Evolutionary conservation across 2,888 invertebrate species (phyloP).

Genomic region (Ophioninae sp.): DNA sequence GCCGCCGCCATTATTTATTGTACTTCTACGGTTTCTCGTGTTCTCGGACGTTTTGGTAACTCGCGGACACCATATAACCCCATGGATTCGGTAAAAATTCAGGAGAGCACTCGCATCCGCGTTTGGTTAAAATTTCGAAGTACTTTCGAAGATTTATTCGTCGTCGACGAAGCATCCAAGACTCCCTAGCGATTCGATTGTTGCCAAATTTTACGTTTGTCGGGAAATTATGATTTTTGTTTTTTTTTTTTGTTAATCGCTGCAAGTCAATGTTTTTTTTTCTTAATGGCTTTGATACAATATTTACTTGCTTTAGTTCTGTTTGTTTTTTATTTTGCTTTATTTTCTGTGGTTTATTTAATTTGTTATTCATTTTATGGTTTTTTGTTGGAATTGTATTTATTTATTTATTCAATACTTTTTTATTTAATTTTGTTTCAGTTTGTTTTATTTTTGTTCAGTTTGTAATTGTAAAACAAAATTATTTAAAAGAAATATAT

Average conservation of each 20-base stretch:
- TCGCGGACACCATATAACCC: slow-evolving; percentile 61
- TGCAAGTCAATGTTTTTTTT: too few species aligned
- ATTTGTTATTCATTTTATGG: too few species aligned
- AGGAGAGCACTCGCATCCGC: background rate
- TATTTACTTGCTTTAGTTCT: background rate
- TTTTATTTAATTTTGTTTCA: background rate
- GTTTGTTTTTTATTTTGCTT: too few species aligned
- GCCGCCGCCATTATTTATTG: slow-evolving; percentile 65
- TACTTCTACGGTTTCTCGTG: slow-evolving; percentile 51
- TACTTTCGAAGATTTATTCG: background rate
- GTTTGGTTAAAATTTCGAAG: background rate
- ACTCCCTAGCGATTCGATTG: background rate
- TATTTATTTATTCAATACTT: background rate
- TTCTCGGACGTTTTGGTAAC: slow-evolving; percentile 28
- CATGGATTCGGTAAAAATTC: slow-evolving; percentile 43
- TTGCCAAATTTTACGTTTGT: background rate
- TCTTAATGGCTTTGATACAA: too few species aligned
- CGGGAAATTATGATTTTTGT: too few species aligned
- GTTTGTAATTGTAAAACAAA: too few species aligned
- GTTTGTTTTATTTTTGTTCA: too few species aligned
- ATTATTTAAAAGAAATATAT: too few species aligned
- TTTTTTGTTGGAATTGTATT: background rate
- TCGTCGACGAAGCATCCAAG: background rate
- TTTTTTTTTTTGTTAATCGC: too few species aligned
- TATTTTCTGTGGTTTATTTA: too few species aligned